phyloP scores from a whole-genome alignment of 2,888 invertebrate species.

The Panopea generosa region DNA sequence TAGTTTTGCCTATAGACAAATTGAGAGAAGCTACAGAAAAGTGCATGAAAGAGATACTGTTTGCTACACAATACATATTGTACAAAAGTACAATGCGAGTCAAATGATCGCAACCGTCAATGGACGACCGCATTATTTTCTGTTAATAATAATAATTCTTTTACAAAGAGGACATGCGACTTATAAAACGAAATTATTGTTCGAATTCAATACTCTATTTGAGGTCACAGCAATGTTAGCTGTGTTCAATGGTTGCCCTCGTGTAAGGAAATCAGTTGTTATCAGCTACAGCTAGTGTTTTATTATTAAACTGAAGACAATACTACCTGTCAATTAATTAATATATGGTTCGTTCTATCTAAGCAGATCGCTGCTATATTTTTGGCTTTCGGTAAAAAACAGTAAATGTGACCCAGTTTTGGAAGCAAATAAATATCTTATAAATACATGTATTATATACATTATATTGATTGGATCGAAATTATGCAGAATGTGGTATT shows the following conservation, averaged over 20 bases:
- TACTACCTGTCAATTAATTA: not conserved
- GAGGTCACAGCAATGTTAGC: slow-evolving; percentile 19
- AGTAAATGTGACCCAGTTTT: too few relatives aligned
- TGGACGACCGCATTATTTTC: not conserved
- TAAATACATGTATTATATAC: too few relatives aligned
- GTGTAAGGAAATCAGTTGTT: slow-evolving; percentile 7
- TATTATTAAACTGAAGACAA: slow-evolving; percentile 7
- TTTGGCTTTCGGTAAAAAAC: too few relatives aligned
- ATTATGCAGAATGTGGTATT: too few relatives aligned
- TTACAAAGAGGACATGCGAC: slow-evolving; percentile 26
- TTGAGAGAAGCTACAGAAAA: not conserved
- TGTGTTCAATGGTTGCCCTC: slow-evolving; percentile 14
- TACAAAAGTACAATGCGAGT: slow-evolving; percentile 29
- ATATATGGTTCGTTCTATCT: not conserved
- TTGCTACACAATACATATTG: slow-evolving; percentile 35
- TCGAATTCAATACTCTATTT: slow-evolving; percentile 18
- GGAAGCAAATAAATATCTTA: too few relatives aligned
- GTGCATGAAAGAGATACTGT: not conserved
- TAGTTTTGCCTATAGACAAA: too few relatives aligned
- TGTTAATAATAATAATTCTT: slow-evolving; percentile 4
- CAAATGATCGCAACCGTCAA: slow-evolving; percentile 9
- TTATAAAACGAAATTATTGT: slow-evolving; percentile 36
- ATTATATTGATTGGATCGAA: too few relatives aligned
- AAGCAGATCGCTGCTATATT: too few relatives aligned
- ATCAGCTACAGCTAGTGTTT: not conserved